phyloP scores from a whole-genome alignment of 2,888 invertebrate species.

The Cerceris ruficornis region DNA sequence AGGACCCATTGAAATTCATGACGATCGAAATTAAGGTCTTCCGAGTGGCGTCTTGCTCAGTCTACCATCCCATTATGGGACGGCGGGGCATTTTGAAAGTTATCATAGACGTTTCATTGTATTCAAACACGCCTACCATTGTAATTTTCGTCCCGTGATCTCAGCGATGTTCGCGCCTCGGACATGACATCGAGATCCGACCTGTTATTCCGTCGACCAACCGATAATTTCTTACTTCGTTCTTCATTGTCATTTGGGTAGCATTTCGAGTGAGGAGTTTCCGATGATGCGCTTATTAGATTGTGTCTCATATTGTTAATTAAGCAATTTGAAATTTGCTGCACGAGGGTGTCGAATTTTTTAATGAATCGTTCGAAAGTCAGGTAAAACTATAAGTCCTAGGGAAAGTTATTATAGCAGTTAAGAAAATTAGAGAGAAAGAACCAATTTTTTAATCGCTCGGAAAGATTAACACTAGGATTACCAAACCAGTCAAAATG shows the following conservation, averaged over 20 bases:
- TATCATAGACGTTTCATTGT: conserved; percentile 39
- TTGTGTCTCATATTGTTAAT: no score
- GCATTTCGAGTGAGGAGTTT: no score
- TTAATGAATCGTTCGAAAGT: no score
- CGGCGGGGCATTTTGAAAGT: conserved; percentile 14
- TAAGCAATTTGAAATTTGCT: no score
- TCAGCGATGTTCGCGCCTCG: conserved; percentile 13
- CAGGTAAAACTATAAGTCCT: no score
- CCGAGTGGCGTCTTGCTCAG: conserved; percentile 28
- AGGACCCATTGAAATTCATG: conserved; percentile 48
- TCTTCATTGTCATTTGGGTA: neutral
- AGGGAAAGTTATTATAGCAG: no score
- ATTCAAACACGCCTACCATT: conserved; percentile 36
- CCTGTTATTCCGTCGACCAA: neutral
- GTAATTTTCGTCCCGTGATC: conserved; percentile 49
- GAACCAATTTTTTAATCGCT: no score
- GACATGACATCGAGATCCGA: conserved; percentile 11
- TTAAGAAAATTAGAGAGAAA: no score
- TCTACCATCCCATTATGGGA: conserved; percentile 28
- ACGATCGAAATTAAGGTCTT: conserved; percentile 43
- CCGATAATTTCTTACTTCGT: neutral
- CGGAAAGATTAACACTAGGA: no score
- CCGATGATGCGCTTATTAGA: no score
- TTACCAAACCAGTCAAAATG: no score
- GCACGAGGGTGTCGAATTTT: no score